A percentile compares a stretch with the other conserved stretches of the same genome.
phyloP scores from a whole-genome alignment of 1,140 invertebrate species.

The Bicyclus anynana region DNA sequence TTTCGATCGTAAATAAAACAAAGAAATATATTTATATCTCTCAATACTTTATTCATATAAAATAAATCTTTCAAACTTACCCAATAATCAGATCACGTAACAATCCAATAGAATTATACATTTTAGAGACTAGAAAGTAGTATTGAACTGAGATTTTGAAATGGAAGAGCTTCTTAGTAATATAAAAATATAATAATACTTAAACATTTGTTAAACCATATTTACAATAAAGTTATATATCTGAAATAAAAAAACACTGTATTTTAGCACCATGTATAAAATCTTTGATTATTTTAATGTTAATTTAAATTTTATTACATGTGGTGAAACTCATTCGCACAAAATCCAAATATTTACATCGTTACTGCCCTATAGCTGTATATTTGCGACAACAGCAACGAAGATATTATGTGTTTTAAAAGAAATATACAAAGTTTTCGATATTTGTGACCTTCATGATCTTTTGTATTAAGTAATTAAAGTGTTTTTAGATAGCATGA shows the following conservation, averaged over 20 bases:
- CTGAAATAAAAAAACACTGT: conserved; percentile 9
- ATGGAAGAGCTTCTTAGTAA: conserved; percentile 27
- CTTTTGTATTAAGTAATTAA: no score
- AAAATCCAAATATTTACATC: not conserved
- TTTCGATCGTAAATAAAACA: not conserved
- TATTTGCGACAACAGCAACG: no score
- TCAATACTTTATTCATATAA: conserved; percentile 56
- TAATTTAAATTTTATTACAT: not conserved
- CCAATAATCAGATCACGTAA: conserved; percentile 53
- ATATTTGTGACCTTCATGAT: no score
- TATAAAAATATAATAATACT: conserved; percentile 12
- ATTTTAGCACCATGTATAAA: conserved; percentile 16
- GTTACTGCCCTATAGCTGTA: no score
- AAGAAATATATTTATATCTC: conserved; percentile 15
- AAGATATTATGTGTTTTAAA: no score
- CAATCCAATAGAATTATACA: conserved; percentile 57
- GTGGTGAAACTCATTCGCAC: not conserved
- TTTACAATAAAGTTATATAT: conserved; percentile 35
- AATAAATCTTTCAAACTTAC: conserved; percentile 64
- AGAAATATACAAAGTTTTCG: no score
- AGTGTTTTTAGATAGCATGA: no score
- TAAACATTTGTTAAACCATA: conserved; percentile 32
- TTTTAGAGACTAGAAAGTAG: conserved; percentile 68
- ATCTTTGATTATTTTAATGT: not conserved
- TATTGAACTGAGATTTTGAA: conserved; percentile 54